phyloP scores from a whole-genome alignment of 2,797 vertebrate species.

The Telmatherina bonti region DNA sequence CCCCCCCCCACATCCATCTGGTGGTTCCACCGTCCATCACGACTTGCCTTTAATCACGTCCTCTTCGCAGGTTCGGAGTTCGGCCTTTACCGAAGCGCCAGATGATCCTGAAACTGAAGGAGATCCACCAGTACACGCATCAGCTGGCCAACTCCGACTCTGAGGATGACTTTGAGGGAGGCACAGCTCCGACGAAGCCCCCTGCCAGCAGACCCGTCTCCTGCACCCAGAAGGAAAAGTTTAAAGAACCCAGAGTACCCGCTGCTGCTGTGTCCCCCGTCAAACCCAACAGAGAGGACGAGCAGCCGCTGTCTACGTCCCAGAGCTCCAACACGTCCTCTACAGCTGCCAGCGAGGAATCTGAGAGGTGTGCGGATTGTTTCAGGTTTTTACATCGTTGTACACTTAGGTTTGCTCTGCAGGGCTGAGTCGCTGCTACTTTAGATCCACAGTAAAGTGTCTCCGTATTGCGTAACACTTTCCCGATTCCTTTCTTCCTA shows the following conservation, averaged over 20 bases:
- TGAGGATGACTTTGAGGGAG: constrained; percentile 73
- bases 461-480: not conserved
- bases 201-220: constrained; percentile 10
- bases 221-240: constrained; percentile 34
- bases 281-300: constrained; percentile 39
- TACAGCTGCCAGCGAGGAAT: constrained; percentile 81
- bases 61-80: constrained; percentile 89
- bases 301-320: constrained; percentile 75
- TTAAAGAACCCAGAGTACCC: constrained; percentile 72
- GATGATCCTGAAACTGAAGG: constrained; percentile 97
- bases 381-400: not conserved
- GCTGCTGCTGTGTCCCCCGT: constrained; percentile 45
- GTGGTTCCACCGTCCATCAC: not conserved
- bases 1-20: not conserved
- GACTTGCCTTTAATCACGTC: not conserved
- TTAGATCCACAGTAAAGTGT: not conserved
- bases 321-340: constrained; percentile 87
- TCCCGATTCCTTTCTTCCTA: not conserved
- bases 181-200: constrained; percentile 28
- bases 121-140: constrained; percentile 98
- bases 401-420: not conserved
- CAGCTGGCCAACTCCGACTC: constrained; percentile 86
- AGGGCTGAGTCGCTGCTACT: no score
- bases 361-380: constrained; percentile 80
- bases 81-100: constrained; percentile 93